Conservation (phyloP, 2,113 vertebrate species). For the Ovis canadensis region DNA sequence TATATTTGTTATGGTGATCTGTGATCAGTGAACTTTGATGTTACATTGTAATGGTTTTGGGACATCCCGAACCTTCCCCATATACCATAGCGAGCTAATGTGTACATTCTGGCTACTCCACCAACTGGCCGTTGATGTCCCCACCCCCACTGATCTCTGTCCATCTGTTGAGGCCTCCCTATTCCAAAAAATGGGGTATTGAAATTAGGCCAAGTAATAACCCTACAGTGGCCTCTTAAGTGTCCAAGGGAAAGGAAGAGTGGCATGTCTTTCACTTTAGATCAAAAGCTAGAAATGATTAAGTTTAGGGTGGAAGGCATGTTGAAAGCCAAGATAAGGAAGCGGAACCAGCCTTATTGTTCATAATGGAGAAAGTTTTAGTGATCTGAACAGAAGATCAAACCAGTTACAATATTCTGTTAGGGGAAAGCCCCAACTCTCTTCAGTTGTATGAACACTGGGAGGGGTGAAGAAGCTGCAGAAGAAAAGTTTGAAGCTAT, state of each 20-base stretch:
- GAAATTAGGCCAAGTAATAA: background rate
- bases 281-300: background rate
- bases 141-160: background rate
- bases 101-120: background rate
- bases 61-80: background rate
- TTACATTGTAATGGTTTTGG: background rate
- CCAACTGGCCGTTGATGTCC: background rate
- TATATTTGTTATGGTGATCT: background rate
- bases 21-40: background rate
- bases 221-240: background rate
- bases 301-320: background rate
- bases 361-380: background rate
- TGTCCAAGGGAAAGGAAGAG: background rate
- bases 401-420: background rate
- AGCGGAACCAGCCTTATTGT: background rate
- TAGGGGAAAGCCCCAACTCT: background rate
- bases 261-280: background rate
- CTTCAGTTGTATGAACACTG: background rate
- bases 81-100: background rate
- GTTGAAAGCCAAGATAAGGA: background rate
- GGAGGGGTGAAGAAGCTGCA: background rate
- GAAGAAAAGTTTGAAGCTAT: background rate
- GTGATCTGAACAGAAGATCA: background rate
- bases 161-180: background rate
- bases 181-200: background rate